Percentiles rank a stretch among this genome's conserved stretches.
Conservation (phyloP, 53 echinoderm and acorn worm species). For the Glandiceps talaboti region DNA sequence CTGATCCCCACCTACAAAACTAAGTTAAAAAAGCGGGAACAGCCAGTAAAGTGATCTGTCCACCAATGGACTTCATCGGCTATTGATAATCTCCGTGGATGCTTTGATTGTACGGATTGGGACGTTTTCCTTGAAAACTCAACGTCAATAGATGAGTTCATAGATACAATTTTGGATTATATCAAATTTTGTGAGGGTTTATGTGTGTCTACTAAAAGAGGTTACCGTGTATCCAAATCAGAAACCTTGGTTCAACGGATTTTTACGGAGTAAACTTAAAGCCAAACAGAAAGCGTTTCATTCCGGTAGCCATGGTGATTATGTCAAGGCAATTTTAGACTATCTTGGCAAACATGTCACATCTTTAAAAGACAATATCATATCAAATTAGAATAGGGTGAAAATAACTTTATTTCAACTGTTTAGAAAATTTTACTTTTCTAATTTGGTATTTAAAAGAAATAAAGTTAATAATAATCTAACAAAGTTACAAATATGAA, state of each 20-base stretch:
- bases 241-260: slow-evolving; percentile 26
- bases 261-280: not conserved
- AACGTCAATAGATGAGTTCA: slow-evolving; percentile 11
- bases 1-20: slow-evolving; percentile 16
- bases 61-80: slow-evolving; percentile 4
- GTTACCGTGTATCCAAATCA: slow-evolving; percentile 24
- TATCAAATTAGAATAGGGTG: too few species aligned
- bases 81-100: slow-evolving; percentile 12
- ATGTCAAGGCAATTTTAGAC: not conserved
- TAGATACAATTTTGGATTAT: slow-evolving; percentile 12
- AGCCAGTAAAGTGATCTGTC: slow-evolving; percentile 8
- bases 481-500: too few species aligned
- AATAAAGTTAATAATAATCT: too few species aligned
- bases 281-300: not conserved
- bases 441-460: too few species aligned
- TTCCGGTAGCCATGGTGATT: not conserved
- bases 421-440: too few species aligned
- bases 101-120: slow-evolving; percentile 25
- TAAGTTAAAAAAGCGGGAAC: slow-evolving; percentile 19
- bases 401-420: too few species aligned
- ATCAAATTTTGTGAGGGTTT: slow-evolving; percentile 24
- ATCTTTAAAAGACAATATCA: too few species aligned
- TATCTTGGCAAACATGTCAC: too few species aligned
- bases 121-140: slow-evolving; percentile 2
- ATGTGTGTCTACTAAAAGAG: slow-evolving; percentile 9